Base-by-base conservation (phyloP, 2,113 vertebrate genomes). In the Pogona vitticeps region DNA sequence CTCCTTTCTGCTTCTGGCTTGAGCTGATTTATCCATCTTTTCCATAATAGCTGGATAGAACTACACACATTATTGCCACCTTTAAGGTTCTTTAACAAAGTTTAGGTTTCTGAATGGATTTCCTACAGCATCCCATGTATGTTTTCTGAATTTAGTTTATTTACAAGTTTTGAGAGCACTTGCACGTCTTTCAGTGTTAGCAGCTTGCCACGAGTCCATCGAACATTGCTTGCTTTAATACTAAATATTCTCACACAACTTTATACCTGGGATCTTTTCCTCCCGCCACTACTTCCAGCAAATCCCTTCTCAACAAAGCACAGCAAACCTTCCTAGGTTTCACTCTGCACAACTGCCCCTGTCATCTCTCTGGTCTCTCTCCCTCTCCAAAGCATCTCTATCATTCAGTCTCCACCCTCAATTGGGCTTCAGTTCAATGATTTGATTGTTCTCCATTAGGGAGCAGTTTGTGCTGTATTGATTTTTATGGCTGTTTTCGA, bases 361-460 rank as follows among this genome's bases (percentile, higher is more conserved):
- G 40, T 12, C 13, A 36, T 23, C 33, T 73, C 42, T 33, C 42
- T 8, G 52, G 12, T 84, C 73, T 23, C 12, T 77, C 31, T 56
- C 61, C 40, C 26, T 68, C 83, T 77, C 73, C 3, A 33, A 56
- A 68, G 61, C 61, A 77, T 85, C 83, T 77, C 75, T 77, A 36
- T 85, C 61, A 68, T 77, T 77, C 73, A 15, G n/a, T 5, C 42
- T 72, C 75, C 75, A 36, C 40, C 61, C 61, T 61, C 65, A 40
- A 75, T 63, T 8, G 31, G 83, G 83, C 42, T 10, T 85, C 83
- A 68, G 75, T 85, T 85, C 73, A 85, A 68, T 68, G 83, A 56
- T 77, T 85, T 85, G 73, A 85, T 77, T 85, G 73, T 85, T 85
- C 83, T 68, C 73, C 83, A 85, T 85, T 85, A 77, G 75, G 83